Evolutionary conservation across 2,797 vertebrate genomes (phyloP).

Genomic region (Erethizon dorsatum): DNA sequence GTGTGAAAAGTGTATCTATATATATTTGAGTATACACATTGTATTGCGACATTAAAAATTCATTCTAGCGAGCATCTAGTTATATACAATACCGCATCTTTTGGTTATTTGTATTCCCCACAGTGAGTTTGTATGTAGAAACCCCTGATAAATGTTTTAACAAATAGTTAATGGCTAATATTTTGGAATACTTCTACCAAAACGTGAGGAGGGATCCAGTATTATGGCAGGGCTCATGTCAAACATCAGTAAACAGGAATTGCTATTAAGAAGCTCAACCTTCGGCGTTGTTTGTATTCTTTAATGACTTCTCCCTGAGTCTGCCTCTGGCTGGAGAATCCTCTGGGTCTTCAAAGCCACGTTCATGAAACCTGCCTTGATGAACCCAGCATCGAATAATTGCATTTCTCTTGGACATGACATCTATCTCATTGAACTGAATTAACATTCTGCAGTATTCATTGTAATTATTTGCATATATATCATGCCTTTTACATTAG

Average conservation of each 20-base stretch:
- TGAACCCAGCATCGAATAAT: background rate
- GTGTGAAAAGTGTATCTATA: background rate
- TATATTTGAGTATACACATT: background rate
- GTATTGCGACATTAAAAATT: background rate
- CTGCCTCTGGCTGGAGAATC: background rate
- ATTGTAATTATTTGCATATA: background rate
- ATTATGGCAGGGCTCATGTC: background rate
- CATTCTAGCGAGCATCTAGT: background rate
- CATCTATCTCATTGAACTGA: constrained; percentile 23
- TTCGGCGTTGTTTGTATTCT: background rate
- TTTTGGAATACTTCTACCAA: constrained; percentile 15
- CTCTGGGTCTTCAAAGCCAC: background rate
- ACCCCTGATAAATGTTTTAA: constrained; percentile 10
- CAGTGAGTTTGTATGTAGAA: background rate
- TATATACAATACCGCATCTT: constrained; percentile 16
- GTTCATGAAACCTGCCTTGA: background rate
- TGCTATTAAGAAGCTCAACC: background rate
- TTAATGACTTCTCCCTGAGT: background rate
- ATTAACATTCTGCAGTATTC: background rate
- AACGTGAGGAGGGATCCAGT: background rate
- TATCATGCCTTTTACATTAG: background rate
- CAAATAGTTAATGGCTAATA: background rate
- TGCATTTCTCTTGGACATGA: background rate
- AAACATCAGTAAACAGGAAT: constrained; percentile 50
- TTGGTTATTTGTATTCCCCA: background rate